Evolutionary conservation across 2,113 vertebrate genomes (phyloP).

Genomic region (Cebus imitator): DNA sequence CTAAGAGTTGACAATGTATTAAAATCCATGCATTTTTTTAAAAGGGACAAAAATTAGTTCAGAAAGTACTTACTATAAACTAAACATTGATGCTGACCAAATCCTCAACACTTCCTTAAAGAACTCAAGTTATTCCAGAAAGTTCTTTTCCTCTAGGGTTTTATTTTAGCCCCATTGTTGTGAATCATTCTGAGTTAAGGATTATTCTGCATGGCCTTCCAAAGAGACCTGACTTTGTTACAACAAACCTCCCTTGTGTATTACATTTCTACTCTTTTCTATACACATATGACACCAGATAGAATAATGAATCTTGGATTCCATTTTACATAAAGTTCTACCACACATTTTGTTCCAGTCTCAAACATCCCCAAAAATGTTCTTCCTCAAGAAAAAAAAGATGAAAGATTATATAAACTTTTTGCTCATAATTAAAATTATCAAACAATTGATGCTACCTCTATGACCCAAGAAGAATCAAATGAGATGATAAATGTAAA

Average conservation of each 20-base stretch:
- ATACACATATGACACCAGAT: neutral
- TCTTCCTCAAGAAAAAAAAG: neutral
- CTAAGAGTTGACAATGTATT: neutral
- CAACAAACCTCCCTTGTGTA: neutral
- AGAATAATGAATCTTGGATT: neutral
- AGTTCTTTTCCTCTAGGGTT: neutral
- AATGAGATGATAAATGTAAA: neutral
- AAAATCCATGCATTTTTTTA: neutral
- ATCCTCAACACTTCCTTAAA: neutral
- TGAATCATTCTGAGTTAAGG: neutral
- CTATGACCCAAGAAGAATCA: neutral
- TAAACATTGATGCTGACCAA: neutral
- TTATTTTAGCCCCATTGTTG: conserved; percentile 17
- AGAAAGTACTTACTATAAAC: neutral
- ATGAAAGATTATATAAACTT: neutral
- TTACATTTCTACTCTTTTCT: neutral
- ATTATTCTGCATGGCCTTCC: neutral
- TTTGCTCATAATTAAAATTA: neutral
- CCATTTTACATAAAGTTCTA: neutral
- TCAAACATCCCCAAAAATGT: neutral
- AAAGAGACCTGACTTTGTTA: neutral
- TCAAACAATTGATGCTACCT: neutral
- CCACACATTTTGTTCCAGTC: neutral
- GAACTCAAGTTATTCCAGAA: neutral
- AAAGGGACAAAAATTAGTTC: conserved; percentile 5